Evolutionary conservation across 2,113 vertebrate genomes (phyloP).

Genomic region (Mungos mungo): DNA sequence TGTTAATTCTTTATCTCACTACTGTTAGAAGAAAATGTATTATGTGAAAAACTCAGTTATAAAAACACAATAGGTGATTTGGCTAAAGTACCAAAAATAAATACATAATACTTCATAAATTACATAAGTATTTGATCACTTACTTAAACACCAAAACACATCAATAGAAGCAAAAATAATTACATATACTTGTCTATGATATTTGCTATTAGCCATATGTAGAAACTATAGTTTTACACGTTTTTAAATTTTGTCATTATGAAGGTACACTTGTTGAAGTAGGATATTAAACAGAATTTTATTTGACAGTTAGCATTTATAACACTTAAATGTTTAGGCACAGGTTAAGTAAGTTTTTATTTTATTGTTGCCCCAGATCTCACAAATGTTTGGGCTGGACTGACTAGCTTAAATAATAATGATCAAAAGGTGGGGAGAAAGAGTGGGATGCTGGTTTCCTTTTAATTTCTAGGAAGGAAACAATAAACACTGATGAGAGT

Average conservation of each 20-base stretch:
- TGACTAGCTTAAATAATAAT: background rate
- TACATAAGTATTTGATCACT: background rate
- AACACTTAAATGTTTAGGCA: background rate
- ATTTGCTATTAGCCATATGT: background rate
- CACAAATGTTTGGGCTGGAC: background rate
- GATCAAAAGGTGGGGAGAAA: background rate
- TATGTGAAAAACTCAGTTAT: slow-evolving; percentile 2
- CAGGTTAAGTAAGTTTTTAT: background rate
- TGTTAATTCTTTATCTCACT: background rate
- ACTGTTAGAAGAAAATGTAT: background rate
- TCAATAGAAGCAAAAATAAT: background rate
- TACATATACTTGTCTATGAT: background rate
- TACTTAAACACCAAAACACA: slow-evolving; percentile 11
- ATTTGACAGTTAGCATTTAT: background rate
- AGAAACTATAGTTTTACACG: background rate
- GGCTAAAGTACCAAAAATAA: slow-evolving; percentile 30
- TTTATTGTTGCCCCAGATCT: background rate
- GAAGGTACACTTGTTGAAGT: background rate
- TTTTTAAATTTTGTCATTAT: background rate
- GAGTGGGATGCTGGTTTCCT: background rate
- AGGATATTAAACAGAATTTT: background rate
- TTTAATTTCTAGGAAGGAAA: background rate
- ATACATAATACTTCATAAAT: background rate
- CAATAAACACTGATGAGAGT: background rate
- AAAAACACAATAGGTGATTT: slow-evolving; percentile 9